Base-by-base conservation (phyloP, 1,140 invertebrate genomes). In the Philotrypesis tridentata region DNA sequence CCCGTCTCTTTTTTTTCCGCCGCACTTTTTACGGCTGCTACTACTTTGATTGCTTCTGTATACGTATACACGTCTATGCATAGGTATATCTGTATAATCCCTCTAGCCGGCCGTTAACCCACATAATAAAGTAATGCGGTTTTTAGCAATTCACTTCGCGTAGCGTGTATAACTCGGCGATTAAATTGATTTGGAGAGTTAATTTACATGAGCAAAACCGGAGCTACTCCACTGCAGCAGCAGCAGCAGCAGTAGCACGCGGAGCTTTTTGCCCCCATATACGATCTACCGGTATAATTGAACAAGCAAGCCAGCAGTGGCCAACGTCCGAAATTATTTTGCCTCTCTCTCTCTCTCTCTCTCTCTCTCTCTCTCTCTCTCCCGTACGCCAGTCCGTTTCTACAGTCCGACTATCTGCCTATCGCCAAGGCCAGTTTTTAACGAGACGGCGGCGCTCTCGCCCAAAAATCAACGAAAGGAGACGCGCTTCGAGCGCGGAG, bases 31-130 rank as follows among this genome's bases (percentile, higher is more conserved):
- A 68, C 37, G 21, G 61, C 27, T 68, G 40, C 48, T n/a, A 55
- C 48, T 55, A 55, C 70, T 75, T 67, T 55, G 27, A 75, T 65
- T 55, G 43, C 72, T 80, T 55, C n/a, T n/a, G n/a, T n/a, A n/a
- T n/a, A n/a, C n/a, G n/a, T n/a, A n/a, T n/a, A n/a, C n/a, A n/a
- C n/a, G n/a, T n/a, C n/a, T n/a, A n/a, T n/a, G n/a, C n/a, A n/a
- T n/a, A n/a, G n/a, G n/a, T n/a, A n/a, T n/a, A n/a, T n/a, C n/a
- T n/a, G n/a, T n/a, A 55, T n/a, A n/a, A 14, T n/a, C 43, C 4
- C 48, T 55, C 2, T 55, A 21, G 7, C 7, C n/a, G n/a, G n/a
- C 48, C 48, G 60, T 80, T 73, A 80, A 80, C 71, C 55, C 72
- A 74, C 27, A 74, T 33, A 67, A 74, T 23, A 48, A 75, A 80